These are phyloP conservation scores for Oreotrochilus melanogaster DNA, from an alignment of 2,113 vertebrate species.

Conservation along the genomic window DNA sequence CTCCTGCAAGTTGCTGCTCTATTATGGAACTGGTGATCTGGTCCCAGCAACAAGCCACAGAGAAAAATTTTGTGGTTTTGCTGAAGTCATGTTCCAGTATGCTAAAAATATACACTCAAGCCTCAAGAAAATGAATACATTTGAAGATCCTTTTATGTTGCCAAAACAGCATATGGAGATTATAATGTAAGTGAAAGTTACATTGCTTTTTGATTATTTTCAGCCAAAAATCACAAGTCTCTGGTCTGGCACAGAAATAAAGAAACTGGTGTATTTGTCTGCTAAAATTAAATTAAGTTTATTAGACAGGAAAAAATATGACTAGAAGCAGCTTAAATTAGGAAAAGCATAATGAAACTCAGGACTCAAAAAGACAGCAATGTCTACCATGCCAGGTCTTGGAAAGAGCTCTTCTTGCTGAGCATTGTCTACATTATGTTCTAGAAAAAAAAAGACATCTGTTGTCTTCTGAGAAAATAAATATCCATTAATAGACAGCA, in stretches of 20 bases:
- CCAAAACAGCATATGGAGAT: not conserved
- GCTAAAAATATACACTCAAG: not conserved
- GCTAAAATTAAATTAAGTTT: slow-evolving; percentile 29
- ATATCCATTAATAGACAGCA: not conserved
- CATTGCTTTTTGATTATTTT: slow-evolving; percentile 9
- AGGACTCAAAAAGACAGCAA: not conserved
- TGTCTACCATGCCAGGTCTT: not conserved
- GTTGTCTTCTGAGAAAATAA: slow-evolving; percentile 19
- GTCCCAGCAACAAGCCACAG: not conserved
- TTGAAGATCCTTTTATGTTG: slow-evolving; percentile 9
- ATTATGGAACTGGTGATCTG: not conserved
- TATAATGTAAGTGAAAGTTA: not conserved
- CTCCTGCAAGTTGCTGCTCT: not conserved
- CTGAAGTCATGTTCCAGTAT: not conserved
- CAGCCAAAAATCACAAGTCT: not conserved
- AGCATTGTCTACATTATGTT: not conserved
- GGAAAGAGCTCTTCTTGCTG: not conserved
- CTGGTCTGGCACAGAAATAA: not conserved
- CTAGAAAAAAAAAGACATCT: not conserved
- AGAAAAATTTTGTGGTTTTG: not conserved
- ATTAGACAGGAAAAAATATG: not conserved
- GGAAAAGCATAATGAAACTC: slow-evolving; percentile 8
- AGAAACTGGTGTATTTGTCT: not conserved
- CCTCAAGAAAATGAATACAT: not conserved
- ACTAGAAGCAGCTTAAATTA: not conserved